These are phyloP conservation scores for Porphyrio hochstetteri DNA, from an alignment of 2,113 vertebrate species.

Conservation along the genomic window DNA sequence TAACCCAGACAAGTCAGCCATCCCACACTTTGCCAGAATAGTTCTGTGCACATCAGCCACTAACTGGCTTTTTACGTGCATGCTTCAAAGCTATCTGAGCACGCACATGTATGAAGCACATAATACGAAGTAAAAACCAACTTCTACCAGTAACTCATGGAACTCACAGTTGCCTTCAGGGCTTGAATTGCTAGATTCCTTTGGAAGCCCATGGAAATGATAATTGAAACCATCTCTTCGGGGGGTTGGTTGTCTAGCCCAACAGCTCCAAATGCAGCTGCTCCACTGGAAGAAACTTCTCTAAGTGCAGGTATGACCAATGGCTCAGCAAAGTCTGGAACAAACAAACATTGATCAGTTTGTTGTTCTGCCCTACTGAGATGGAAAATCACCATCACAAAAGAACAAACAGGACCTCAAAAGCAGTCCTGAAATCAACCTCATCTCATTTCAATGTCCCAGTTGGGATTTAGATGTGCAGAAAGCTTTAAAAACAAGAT, in stretches of 20 bases:
- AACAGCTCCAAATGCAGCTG: slow-evolving; percentile 69
- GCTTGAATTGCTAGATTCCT: slow-evolving; percentile 87
- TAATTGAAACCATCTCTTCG: slow-evolving; percentile 92
- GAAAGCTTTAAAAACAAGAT: background rate
- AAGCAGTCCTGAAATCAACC: background rate
- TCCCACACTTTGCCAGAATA: background rate
- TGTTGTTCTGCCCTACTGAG: background rate
- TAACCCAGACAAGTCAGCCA: background rate
- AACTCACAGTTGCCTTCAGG: slow-evolving; percentile 88
- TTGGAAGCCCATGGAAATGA: slow-evolving; percentile 97
- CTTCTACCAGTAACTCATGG: background rate
- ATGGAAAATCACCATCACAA: background rate
- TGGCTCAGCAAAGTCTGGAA: slow-evolving; percentile 93
- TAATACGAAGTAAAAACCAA: background rate
- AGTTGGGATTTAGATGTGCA: background rate
- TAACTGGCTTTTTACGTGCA: background rate
- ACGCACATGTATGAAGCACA: background rate
- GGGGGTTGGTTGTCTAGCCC: slow-evolving; percentile 87
- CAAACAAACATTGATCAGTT: slow-evolving; percentile 12
- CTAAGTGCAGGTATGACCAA: slow-evolving; percentile 82
- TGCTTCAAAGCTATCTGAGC: background rate
- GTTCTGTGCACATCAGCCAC: background rate
- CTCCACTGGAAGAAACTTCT: slow-evolving; percentile 77
- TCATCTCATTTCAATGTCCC: background rate
- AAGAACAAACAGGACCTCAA: background rate